Evolutionary conservation across 1,140 invertebrate species (phyloP), one percentile per base, ranked within the genome.

Genomic region (Acromyrmex charruanus): DNA sequence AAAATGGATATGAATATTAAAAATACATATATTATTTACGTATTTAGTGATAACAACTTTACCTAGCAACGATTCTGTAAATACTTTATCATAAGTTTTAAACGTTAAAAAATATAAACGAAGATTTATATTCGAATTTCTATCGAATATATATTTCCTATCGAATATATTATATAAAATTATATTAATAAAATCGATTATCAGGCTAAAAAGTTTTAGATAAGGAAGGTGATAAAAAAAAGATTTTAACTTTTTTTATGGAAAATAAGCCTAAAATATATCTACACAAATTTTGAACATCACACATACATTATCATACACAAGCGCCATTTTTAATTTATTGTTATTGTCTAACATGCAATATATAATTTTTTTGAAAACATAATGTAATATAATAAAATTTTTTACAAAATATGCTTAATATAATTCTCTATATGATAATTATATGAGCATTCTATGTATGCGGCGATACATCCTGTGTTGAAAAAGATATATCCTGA

Each of bases 1-100:
- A 58, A 71, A 81, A 14, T 31, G 16, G 16, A 44, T 51, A 21
- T 81, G 53, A 82, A 82, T 79, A 79, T 81, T 81, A 81, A 81
- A 53, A 28, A 25, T 49, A n/a, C 1, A 39, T 39, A n/a, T 39
- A 39, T 39, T 53, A 31, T 79, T 79, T 79, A 25, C 14, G 35
- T 39, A 21, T n/a, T 14, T 25, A 16, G 7, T 65, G 61, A 35
- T 44, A 51, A 79, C 61, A 5, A 65, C n/a, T 80, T 14, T 61
- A 28, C 18, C 53, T 68, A 68, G 28, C 35, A 39, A 39, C 7
- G 35, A 39, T 80, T 80, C 53, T 53, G 16, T 28, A 14, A 80
- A 80, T 55, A 80, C 39, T 18, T 1, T 25, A 14, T 35, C n/a
- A 25, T 59, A 58, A 58, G 21, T 59, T 61, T 61, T 61, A 28